Conservation (phyloP, 2,113 vertebrate species). For the Sander vitreus region DNA sequence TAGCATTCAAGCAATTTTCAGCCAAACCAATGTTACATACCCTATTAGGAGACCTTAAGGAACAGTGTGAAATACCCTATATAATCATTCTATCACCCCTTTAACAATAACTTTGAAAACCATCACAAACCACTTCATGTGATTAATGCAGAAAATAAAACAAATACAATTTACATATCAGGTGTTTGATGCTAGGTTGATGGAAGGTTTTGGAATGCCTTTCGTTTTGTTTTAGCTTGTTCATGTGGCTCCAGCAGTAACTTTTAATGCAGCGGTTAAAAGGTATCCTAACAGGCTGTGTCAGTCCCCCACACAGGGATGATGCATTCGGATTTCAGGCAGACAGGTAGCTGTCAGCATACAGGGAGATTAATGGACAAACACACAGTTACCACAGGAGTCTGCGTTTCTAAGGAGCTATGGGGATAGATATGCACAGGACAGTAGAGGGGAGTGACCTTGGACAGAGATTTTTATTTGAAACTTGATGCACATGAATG, state of each 20-base stretch:
- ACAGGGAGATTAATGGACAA: conserved; percentile 73
- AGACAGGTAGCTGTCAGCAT: conserved; percentile 60
- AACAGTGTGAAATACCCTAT: too few relatives aligned
- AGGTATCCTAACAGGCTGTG: conserved; percentile 55
- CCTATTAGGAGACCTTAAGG: too few relatives aligned
- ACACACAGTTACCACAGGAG: conserved; percentile 46
- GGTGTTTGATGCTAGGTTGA: conserved; percentile 8
- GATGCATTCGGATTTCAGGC: conserved; percentile 72
- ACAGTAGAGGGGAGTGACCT: conserved; percentile 45
- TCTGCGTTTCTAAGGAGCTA: conserved; percentile 8
- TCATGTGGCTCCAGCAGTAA: conserved; percentile 49
- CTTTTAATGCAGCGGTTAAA: conserved; percentile 74
- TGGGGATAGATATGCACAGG: conserved; percentile 20
- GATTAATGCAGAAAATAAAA: conserved; percentile 9
- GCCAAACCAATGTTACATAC: too few relatives aligned
- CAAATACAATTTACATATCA: conserved; percentile 4
- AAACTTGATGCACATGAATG: conserved; percentile 11
- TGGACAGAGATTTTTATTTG: conserved; percentile 22
- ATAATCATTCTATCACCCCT: too few relatives aligned
- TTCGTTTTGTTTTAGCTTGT: conserved; percentile 43
- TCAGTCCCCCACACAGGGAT: conserved; percentile 62
- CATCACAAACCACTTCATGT: neutral
- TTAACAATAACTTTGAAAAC: conserved; percentile 12
- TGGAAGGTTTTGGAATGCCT: conserved; percentile 34
- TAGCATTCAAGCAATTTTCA: too few relatives aligned